Evolutionary conservation across 2,888 invertebrate species (phyloP).

Genomic region (Tetranychus piercei): DNA sequence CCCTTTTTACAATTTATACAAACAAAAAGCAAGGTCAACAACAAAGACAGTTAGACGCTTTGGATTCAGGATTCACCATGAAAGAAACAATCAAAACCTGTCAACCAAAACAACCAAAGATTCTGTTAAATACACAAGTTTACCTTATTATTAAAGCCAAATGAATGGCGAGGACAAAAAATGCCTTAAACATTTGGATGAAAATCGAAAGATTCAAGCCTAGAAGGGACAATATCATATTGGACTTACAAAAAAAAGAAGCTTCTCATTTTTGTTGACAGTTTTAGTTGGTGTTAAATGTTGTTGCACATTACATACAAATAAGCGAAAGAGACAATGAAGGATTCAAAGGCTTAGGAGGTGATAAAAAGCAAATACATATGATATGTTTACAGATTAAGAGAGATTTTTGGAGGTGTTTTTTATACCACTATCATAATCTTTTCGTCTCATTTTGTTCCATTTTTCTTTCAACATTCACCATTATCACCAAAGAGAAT

Average conservation of each 20-base stretch:
- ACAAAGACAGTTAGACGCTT: background rate
- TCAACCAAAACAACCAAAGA: too few relatives aligned
- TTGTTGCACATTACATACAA: background rate
- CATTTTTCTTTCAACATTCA: too few relatives aligned
- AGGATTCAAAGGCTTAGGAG: constrained; percentile 1
- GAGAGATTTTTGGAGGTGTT: background rate
- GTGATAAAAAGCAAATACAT: background rate
- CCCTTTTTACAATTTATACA: background rate
- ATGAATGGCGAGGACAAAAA: too few relatives aligned
- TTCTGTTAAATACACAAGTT: too few relatives aligned
- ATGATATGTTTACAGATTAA: background rate
- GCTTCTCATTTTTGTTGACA: background rate
- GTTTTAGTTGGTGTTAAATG: background rate
- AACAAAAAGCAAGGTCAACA: background rate
- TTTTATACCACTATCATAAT: background rate
- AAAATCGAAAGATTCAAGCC: background rate
- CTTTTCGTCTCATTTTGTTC: background rate
- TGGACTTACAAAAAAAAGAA: background rate
- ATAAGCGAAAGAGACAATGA: background rate
- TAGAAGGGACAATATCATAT: background rate
- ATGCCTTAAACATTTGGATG: background rate
- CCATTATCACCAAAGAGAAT: background rate
- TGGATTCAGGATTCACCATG: background rate
- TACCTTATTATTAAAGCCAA: too few relatives aligned
- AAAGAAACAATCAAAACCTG: background rate